Percentiles rank a stretch among this genome's conserved stretches.
These are phyloP conservation scores for Dinocampus coccinellae DNA, from an alignment of 2,888 invertebrate genomes.

Conservation along the genomic window DNA sequence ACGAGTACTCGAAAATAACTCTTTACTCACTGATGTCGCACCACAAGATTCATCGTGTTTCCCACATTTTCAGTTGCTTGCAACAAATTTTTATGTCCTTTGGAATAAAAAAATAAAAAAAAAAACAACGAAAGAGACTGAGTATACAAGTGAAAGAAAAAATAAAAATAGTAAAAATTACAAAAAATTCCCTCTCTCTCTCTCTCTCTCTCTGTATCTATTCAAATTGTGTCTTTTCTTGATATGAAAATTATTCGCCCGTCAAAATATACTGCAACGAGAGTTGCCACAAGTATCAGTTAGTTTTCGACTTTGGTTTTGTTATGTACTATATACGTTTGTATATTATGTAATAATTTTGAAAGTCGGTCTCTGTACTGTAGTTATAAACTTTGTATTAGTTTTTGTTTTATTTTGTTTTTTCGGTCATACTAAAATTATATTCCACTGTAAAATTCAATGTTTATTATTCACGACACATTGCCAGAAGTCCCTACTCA, in stretches of 20 bases:
- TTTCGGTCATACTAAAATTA: no score
- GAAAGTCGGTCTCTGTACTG: slow-evolving; percentile 8
- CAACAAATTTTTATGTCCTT: slow-evolving; percentile 6
- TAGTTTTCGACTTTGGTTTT: background rate
- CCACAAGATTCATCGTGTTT: slow-evolving; percentile 19
- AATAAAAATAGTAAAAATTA: background rate
- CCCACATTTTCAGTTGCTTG: slow-evolving; percentile 7
- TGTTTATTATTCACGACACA: slow-evolving; percentile 17
- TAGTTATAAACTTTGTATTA: slow-evolving; percentile 1
- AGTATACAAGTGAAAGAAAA: background rate
- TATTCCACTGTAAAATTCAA: background rate
- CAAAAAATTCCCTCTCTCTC: background rate
- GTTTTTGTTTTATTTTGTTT: no score
- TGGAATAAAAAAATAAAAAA: background rate
- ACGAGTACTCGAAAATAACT: slow-evolving; percentile 27
- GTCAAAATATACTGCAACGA: slow-evolving; percentile 20
- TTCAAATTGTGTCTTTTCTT: slow-evolving; percentile 18
- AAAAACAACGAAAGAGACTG: background rate
- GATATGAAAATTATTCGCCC: slow-evolving; percentile 16
- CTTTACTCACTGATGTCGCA: slow-evolving; percentile 8
- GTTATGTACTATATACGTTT: slow-evolving; percentile 5
- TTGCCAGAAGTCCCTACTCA: background rate
- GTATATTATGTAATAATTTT: background rate
- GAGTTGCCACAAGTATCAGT: slow-evolving; percentile 27
- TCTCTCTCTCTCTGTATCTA: no score